A percentile compares a stretch with the other conserved stretches of the same genome.
These are phyloP conservation scores for Axinella damicornis DNA, from an alignment of 37 sponge, comb jelly and placozoan genomes.

Conservation along the genomic window DNA sequence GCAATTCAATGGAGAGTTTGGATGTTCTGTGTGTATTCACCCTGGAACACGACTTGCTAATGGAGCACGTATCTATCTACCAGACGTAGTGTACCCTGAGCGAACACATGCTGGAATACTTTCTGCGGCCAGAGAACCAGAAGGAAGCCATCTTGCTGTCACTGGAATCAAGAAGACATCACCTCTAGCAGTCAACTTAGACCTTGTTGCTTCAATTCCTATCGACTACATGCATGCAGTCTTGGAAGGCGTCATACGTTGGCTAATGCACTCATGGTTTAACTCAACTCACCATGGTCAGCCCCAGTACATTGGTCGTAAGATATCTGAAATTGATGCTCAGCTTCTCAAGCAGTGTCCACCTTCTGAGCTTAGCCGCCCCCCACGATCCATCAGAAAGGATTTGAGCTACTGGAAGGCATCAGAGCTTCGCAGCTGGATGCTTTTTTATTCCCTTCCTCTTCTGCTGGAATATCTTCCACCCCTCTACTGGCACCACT, in stretches of 20 bases:
- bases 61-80: slow-evolving; percentile 1
- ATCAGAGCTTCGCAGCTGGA: slow-evolving; percentile 25
- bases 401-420: slow-evolving; percentile 32
- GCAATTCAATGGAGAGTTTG: slow-evolving; percentile 57
- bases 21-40: slow-evolving; percentile 55
- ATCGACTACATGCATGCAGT: slow-evolving; percentile 49
- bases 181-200: neutral
- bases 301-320: slow-evolving; percentile 37
- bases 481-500: slow-evolving; percentile 40
- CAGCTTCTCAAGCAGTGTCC: slow-evolving; percentile 2
- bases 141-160: neutral
- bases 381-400: slow-evolving; percentile 1
- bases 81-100: neutral
- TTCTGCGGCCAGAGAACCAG: neutral
- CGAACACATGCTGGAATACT: neutral
- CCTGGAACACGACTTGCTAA: slow-evolving; percentile 33
- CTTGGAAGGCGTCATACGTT: neutral
- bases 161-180: slow-evolving; percentile 30
- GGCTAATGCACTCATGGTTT: slow-evolving; percentile 25
- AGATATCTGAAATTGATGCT: neutral
- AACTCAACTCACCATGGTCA: slow-evolving; percentile 13
- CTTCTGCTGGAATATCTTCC: slow-evolving; percentile 4
- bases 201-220: slow-evolving; percentile 25
- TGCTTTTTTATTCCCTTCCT: slow-evolving; percentile 31
- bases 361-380: slow-evolving; percentile 18